Percentiles rank a stretch among this genome's conserved stretches.
Evolutionary conservation across 2,797 vertebrate species (phyloP).

Genomic region (Neoniphon sammara): DNA sequence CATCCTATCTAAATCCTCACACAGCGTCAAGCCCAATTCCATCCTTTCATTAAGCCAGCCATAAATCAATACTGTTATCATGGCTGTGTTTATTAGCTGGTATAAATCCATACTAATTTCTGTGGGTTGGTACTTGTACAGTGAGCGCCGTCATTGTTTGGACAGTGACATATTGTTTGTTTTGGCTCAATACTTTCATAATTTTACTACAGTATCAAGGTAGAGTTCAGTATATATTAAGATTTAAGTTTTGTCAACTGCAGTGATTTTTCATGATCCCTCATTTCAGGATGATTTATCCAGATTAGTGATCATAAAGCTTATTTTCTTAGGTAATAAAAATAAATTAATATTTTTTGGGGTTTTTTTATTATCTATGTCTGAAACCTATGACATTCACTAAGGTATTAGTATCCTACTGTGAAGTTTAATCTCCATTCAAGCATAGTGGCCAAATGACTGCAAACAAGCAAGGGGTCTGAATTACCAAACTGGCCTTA

Average conservation of each 20-base stretch:
- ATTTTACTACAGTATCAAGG: constrained; percentile 34
- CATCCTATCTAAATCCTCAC: constrained; percentile 44
- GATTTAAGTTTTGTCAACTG: constrained; percentile 13
- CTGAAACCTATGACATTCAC: too few species aligned
- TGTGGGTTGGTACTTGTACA: constrained; percentile 12
- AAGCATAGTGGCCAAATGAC: too few species aligned
- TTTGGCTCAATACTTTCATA: neutral
- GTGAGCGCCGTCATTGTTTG: constrained; percentile 56
- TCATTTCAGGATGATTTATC: constrained; percentile 18
- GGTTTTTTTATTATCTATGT: too few species aligned
- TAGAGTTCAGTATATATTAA: constrained; percentile 16
- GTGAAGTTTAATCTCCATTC: too few species aligned
- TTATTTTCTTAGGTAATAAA: too few species aligned
- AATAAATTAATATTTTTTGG: too few species aligned
- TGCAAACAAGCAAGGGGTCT: too few species aligned
- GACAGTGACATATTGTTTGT: constrained; percentile 22
- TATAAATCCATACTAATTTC: constrained; percentile 67
- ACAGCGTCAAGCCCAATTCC: constrained; percentile 52
- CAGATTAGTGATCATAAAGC: too few species aligned
- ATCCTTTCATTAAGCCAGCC: constrained; percentile 59
- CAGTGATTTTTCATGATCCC: constrained; percentile 19
- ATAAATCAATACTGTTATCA: constrained; percentile 69
- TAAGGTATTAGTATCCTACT: too few species aligned
- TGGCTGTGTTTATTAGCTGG: constrained; percentile 62
- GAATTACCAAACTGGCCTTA: too few species aligned